Evolutionary conservation across 2,888 invertebrate genomes (phyloP).

Genomic region (Athalia rosae): DNA sequence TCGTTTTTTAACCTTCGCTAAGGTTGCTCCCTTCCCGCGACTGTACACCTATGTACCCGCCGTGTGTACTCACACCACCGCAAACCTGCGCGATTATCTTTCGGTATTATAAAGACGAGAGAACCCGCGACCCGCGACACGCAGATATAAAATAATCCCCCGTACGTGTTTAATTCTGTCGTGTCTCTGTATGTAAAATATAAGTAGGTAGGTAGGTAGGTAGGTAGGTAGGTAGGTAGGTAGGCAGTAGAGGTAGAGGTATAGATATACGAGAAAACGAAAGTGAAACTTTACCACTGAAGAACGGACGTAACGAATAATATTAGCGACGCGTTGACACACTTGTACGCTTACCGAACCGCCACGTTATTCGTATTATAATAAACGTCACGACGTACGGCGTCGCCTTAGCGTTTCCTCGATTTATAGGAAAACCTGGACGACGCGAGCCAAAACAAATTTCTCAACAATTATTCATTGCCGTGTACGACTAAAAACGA

Average conservation of each 20-base stretch:
- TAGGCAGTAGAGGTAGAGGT: slow-evolving; percentile 26
- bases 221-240: slow-evolving; percentile 13
- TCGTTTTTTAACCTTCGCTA: slow-evolving; percentile 57
- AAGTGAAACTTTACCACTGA: slow-evolving; percentile 46
- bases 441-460: too few species aligned
- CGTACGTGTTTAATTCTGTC: slow-evolving; percentile 6
- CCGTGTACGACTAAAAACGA: too few species aligned
- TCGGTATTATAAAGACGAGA: slow-evolving; percentile 13
- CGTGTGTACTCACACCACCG: not conserved
- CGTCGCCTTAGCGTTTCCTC: not conserved
- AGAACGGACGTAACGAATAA: slow-evolving; percentile 47
- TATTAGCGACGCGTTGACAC: slow-evolving; percentile 46
- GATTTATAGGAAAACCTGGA: not conserved
- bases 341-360: slow-evolving; percentile 43
- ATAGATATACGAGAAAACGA: slow-evolving; percentile 42
- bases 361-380: not conserved
- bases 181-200: too few species aligned
- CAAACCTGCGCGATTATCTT: not conserved
- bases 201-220: slow-evolving; percentile 15
- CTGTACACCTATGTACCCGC: slow-evolving; percentile 2
- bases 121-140: not conserved
- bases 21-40: slow-evolving; percentile 30
- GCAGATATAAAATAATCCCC: slow-evolving; percentile 12
- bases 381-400: slow-evolving; percentile 14
- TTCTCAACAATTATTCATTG: too few species aligned